phyloP scores from a whole-genome alignment of 2,888 invertebrate species.

The Caenorhabditis panamensis region DNA sequence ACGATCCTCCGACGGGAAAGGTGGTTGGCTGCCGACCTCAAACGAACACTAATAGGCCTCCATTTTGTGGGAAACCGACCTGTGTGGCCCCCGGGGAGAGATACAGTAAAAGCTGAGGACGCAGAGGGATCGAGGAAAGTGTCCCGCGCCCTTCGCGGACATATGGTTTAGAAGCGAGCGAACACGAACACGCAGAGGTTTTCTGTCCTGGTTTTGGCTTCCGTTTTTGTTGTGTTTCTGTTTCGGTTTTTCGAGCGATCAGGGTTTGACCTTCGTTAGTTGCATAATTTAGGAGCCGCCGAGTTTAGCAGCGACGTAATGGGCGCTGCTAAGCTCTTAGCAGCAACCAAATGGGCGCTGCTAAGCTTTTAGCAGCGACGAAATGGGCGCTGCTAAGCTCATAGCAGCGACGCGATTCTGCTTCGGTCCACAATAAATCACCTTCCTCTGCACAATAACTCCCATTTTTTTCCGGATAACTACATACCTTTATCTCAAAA shows the following conservation, averaged over 20 bases:
- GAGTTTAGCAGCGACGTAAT: too few relatives aligned
- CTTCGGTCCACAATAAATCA: too few relatives aligned
- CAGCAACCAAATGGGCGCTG: too few relatives aligned
- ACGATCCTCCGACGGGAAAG: conserved; percentile 1
- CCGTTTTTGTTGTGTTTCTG: background rate
- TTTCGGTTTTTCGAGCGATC: background rate
- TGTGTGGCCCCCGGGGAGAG: conserved; percentile 4
- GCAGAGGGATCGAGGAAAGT: background rate
- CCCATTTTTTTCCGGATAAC: too few relatives aligned
- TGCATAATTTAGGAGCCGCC: too few relatives aligned
- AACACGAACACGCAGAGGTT: background rate
- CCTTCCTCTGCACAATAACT: too few relatives aligned
- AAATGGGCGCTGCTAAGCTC: too few relatives aligned
- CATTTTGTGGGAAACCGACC: conserved; percentile 47
- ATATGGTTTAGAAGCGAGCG: background rate
- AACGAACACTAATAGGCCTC: conserved; percentile 59
- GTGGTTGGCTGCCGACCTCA: conserved; percentile 46
- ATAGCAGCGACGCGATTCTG: too few relatives aligned
- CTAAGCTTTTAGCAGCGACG: too few relatives aligned
- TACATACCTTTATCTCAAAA: too few relatives aligned
- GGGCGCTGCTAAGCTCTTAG: too few relatives aligned
- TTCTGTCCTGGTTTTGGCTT: background rate
- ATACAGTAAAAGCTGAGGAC: background rate
- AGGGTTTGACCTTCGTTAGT: too few relatives aligned
- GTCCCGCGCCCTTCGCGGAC: conserved; percentile 3